Percentiles rank a stretch among this genome's conserved stretches.
Conservation (phyloP, 2,888 invertebrate genomes). For the Lasioglossum leucozonium region DNA sequence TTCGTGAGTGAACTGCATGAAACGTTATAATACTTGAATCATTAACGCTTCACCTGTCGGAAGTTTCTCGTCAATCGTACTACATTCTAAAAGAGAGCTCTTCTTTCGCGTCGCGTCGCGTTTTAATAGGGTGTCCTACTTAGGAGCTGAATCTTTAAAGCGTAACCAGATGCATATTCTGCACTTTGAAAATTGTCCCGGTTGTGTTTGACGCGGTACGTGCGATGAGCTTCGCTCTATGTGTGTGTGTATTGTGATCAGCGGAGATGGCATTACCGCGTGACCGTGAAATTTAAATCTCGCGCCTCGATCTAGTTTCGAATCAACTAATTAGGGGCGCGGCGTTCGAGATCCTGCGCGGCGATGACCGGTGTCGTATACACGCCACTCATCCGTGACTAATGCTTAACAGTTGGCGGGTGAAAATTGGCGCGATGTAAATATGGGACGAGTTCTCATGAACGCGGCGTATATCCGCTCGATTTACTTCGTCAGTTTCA, state of each 20-base stretch:
- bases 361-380: constrained; percentile 34
- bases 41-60: not conserved
- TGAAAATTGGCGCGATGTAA: constrained; percentile 70
- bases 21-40: not conserved
- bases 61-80: not conserved
- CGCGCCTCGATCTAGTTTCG: not conserved
- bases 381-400: constrained; percentile 54
- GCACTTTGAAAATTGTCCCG: not conserved
- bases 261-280: not conserved
- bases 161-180: not conserved
- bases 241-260: not conserved
- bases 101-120: not conserved
- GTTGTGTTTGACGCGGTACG: not conserved
- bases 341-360: constrained; percentile 45
- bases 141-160: not conserved
- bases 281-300: constrained; percentile 29
- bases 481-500: constrained; percentile 60
- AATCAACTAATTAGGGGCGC: constrained; percentile 54
- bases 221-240: too few species aligned
- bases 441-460: constrained; percentile 66
- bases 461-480: constrained; percentile 55
- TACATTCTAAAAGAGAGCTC: not conserved
- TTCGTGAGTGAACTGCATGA: not conserved
- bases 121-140: not conserved
- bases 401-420: constrained; percentile 63